phyloP scores from a whole-genome alignment of 1,140 invertebrate genomes.

The Maniola jurtina region DNA sequence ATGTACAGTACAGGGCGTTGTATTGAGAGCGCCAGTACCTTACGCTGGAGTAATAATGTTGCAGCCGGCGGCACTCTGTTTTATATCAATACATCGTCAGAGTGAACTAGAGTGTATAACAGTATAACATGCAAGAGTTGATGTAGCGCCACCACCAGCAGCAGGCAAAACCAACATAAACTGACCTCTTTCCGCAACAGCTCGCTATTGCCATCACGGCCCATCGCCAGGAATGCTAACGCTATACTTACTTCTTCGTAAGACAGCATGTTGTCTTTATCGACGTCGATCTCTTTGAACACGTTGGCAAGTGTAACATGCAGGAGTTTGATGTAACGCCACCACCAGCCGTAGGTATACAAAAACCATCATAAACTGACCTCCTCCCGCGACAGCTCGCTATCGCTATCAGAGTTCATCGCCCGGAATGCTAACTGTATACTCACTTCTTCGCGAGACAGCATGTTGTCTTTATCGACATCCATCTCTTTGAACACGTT shows the following conservation, averaged over 20 bases:
- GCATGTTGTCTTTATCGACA: slow-evolving; percentile 90
- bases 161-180: slow-evolving; percentile 36
- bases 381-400: slow-evolving; percentile 69
- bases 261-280: slow-evolving; percentile 93
- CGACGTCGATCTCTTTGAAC: slow-evolving; percentile 96
- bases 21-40: no score
- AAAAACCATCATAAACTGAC: slow-evolving; percentile 52
- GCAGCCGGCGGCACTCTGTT: no score
- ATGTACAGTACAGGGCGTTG: no score
- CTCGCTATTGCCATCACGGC: slow-evolving; percentile 58
- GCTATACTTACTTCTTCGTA: slow-evolving; percentile 92
- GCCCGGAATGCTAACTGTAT: slow-evolving; percentile 72
- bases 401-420: slow-evolving; percentile 63
- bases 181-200: slow-evolving; percentile 73
- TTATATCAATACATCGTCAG: no score
- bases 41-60: no score
- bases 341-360: slow-evolving; percentile 41
- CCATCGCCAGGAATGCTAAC: slow-evolving; percentile 71
- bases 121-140: background rate
- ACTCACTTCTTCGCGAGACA: slow-evolving; percentile 95
- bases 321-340: background rate
- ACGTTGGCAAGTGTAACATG: slow-evolving; percentile 83
- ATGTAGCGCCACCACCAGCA: slow-evolving; percentile 28
- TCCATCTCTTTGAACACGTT: slow-evolving; percentile 99
- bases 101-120: no score